Evolutionary conservation across 2,797 vertebrate genomes (phyloP), one percentile per base, ranked within the genome.

Genomic region (Sciurus carolinensis): DNA sequence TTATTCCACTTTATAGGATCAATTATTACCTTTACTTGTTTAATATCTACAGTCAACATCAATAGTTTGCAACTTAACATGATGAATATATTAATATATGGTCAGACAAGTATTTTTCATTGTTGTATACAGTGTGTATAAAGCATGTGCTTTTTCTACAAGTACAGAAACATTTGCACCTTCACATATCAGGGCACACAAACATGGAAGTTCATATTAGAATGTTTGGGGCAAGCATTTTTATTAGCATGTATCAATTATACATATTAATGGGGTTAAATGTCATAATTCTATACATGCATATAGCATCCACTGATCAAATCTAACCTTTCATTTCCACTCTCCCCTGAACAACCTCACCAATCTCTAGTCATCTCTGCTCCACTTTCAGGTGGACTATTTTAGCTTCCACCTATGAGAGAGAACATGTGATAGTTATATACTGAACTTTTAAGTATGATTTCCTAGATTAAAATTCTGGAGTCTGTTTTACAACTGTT

Each of bases 331-430:
- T 82, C 17, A 18, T 44, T 33, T 33, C 26, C 17, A 44, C 39
- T 9, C 30, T 44, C 5, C 22, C 0, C 2, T 36, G 0, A 42
- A 42, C 12, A 15, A 42, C 36, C 24, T 62, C 14, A 1, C 4
- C 15, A 44, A 64, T 20, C 8, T 44, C 8, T 62, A 82, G 15
- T 42, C 42, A 30, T 64, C 39, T 64, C 28, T 44, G 8, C 39
- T 33, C 5, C 39, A 6, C 26, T 47, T 64, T 64, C 15, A 33
- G 15, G 12, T 64, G 8, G 26, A 64, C 42, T 28, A 33, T 64
- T 82, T 4, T 33, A 33, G 39, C 17, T 30, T 64, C 59, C 9
- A 44, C 39, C 18, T 5, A 20, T 33, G 14, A 33, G 24, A 30
- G 59, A 82, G 80, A 64, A 44, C 9, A 33, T 12, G n/a, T 20